A percentile compares a stretch with the other conserved stretches of the same genome.
phyloP scores from a whole-genome alignment of 1,140 invertebrate genomes.

The Conopomorpha cramerella region DNA sequence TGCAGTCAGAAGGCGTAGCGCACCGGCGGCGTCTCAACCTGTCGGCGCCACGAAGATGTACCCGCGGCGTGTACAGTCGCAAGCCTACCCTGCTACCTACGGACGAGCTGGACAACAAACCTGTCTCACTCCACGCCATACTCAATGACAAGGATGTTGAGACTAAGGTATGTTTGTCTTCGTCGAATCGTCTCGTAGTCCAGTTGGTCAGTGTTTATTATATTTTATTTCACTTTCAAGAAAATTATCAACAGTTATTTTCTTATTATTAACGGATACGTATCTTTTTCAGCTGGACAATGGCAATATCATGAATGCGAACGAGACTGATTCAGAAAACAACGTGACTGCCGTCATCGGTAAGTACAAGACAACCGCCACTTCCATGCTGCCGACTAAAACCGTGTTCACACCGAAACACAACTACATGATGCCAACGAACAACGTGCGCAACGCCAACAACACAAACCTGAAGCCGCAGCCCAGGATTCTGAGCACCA shows the following conservation, averaged over 20 bases:
- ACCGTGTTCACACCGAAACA: conserved; percentile 39
- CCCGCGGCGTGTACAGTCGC: conserved; percentile 70
- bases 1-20: conserved; percentile 77
- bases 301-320: conserved; percentile 37
- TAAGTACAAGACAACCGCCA: no score
- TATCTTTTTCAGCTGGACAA: conserved; percentile 44
- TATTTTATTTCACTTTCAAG: no score
- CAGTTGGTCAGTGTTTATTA: no score
- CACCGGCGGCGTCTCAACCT: conserved; percentile 63
- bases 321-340: conserved; percentile 43
- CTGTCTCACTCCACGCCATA: conserved; percentile 38
- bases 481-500: conserved; percentile 27
- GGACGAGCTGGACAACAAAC: conserved; percentile 24
- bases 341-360: no score
- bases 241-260: no score
- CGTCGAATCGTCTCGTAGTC: no score
- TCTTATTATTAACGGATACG: no score
- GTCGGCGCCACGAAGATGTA: conserved; percentile 48
- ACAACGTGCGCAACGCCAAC: conserved; percentile 41
- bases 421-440: conserved; percentile 48
- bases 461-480: conserved; percentile 44
- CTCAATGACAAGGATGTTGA: conserved; percentile 24
- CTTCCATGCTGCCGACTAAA: conserved; percentile 38
- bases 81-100: conserved; percentile 9
- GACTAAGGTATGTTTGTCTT: no score